Conservation (phyloP, 2,113 vertebrate species). For the Neofelis nebulosa region DNA sequence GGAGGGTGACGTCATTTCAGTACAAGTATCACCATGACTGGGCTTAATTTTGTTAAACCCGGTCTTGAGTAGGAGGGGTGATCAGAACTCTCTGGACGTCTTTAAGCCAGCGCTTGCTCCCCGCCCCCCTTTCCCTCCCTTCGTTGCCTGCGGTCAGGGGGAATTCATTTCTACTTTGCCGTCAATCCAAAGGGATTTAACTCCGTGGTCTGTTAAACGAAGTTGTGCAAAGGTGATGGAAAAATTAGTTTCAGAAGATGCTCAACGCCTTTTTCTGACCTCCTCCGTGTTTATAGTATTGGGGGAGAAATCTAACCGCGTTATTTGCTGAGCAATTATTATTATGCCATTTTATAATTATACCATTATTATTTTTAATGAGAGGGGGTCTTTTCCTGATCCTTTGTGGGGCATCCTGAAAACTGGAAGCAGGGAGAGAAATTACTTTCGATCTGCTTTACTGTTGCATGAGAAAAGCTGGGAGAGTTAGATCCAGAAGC, state of each 20-base stretch:
- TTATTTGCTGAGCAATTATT: neutral
- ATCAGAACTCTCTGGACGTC: neutral
- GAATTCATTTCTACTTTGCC: neutral
- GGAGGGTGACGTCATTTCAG: neutral
- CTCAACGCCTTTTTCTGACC: neutral
- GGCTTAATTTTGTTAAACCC: neutral
- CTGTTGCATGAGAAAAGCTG: neutral
- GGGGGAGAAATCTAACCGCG: neutral
- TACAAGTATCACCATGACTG: neutral
- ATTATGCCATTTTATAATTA: neutral
- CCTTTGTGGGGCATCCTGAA: neutral
- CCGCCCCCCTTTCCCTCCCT: neutral
- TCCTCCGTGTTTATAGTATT: neutral
- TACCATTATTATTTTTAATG: neutral
- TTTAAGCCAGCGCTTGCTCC: neutral
- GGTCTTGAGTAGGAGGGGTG: neutral
- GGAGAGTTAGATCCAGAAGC: neutral
- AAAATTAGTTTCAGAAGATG: constrained; percentile 22
- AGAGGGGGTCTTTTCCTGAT: neutral
- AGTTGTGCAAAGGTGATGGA: constrained; percentile 15
- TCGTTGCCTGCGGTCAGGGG: neutral
- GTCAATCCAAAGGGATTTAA: constrained; percentile 1
- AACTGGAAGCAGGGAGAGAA: neutral
- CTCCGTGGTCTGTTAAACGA: constrained; percentile 10
- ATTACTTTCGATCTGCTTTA: neutral